Evolutionary conservation across 2,113 vertebrate species (phyloP), one percentile per base, ranked within the genome.

Genomic region (Ranitomeya imitator): DNA sequence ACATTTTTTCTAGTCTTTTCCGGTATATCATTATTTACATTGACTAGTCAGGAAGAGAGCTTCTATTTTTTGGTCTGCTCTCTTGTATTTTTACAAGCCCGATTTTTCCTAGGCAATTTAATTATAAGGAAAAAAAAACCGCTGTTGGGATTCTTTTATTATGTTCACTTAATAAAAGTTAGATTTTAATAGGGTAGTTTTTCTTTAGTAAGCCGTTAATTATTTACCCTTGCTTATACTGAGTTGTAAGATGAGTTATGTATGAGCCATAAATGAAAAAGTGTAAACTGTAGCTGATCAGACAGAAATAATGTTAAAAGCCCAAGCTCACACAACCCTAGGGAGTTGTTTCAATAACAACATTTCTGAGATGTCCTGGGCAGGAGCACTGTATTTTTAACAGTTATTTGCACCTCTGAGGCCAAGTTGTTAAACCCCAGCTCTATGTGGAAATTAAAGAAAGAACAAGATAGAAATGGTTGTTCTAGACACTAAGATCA

Each of bases 371-470:
- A 84, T 88, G 80, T 88, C 80, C 71, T 88, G 81, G 87, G 60
- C 87, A 83, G 87, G n/a, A 77, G 51, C 80, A 67, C 87, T 88
- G 71, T 78, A 88, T 88, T 83, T 88, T 83, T 84, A 84, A 88
- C 71, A 84, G 87, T 84, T 84, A 88, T 88, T 88, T 88, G 60
- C 80, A 84, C 71, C 71, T 88, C n/a, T 67, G 71, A 83, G 71
- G 87, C 87, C 87, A 88, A 88, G 80, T 77, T 88, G 87, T 88
- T 83, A 88, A 88, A 88, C 31, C 60, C 83, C 59, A 60, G 80
- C 71, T 78, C n/a, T 37, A 78, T 78, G 87, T 84, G 87, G 59
- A 88, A 88, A 88, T 88, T 77, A 88, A 71, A 84, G 61, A 88
- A 79, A 78, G 16, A 84, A 65, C 15, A 45, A 59, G 21, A 51